phyloP scores from a whole-genome alignment of 2,888 invertebrate genomes.

The Halictus quadricinctus region DNA sequence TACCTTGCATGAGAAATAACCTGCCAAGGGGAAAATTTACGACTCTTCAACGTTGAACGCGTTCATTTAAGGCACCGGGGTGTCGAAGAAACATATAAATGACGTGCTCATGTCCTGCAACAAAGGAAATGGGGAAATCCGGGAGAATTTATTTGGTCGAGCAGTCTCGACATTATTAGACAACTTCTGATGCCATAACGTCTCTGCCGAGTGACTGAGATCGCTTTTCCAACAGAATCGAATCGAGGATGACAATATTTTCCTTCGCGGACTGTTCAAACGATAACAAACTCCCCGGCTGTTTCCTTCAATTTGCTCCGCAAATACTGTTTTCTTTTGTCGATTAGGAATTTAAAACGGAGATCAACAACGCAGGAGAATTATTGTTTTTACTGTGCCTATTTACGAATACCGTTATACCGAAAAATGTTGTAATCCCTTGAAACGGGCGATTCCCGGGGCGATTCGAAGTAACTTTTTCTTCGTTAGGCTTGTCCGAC shows the following conservation, averaged over 20 bases:
- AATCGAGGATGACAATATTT: background rate
- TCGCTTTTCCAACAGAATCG: background rate
- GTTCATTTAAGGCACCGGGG: background rate
- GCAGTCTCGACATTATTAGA: background rate
- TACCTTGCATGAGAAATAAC: too few relatives aligned
- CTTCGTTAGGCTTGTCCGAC: background rate
- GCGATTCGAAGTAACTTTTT: too few relatives aligned
- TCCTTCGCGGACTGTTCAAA: background rate
- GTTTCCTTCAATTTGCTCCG: background rate
- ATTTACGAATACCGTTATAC: too few relatives aligned
- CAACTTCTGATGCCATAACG: background rate
- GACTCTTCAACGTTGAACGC: background rate
- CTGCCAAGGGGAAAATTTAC: too few relatives aligned
- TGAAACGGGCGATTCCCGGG: too few relatives aligned
- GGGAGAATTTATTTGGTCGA: background rate
- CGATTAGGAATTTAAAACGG: background rate
- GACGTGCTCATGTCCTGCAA: background rate
- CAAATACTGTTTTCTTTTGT: background rate
- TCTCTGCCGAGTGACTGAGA: background rate
- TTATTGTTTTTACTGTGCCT: background rate
- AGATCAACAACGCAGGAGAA: background rate
- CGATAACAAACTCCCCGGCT: background rate
- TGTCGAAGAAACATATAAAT: background rate
- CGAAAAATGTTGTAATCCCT: too few relatives aligned
- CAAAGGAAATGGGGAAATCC: background rate